Base-by-base conservation (phyloP, 30 jellyfish, hydroid and myxozoan species). In the Sanderia malayensis region DNA sequence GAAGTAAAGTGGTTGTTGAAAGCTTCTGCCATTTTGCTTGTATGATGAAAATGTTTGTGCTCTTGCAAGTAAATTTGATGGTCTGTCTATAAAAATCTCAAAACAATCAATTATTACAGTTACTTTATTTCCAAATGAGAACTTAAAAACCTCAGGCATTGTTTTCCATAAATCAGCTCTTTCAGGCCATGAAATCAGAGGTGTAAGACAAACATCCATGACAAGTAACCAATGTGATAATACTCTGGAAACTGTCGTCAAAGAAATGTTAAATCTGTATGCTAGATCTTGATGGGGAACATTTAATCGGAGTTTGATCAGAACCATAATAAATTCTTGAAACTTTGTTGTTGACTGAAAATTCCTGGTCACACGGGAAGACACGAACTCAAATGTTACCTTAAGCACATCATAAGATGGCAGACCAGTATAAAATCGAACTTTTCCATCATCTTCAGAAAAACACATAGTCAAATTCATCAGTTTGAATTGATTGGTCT, bases 251-350 rank as follows among this genome's bases (percentile, higher is more conserved):
- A 37, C 52, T 37, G 52, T 37, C 52, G 52, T 37, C 52, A 37
- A 37, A 13, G 52, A 37, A 37, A 37, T 37, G 52, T 37, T 37
- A 37, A 37, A 37, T 37, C 52, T 37, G 52, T 37, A 37, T 37
- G 52, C 82, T 23, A 70, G 70, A 70, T 70, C 82, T 37, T 70
- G 82, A 30, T 70, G 82, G 82, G 70, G 74, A 11, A 72, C 84
- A 53, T 72, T 72, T 29, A 52, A 26, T 28, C 84, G 41, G 28
- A 72, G 75, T 57, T 37, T 37, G 52, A 37, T 37, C 52, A 37
- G 52, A 37, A 37, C 52, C 52, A 37, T 6, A 37, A 37, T 72
- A 41, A 73, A 73, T 45, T 73, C 86, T 59, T 73, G 86, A 57
- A 73, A 73, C 67, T 57, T 31, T 28, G 67, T 46, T 25, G 61